Evolutionary conservation across 2,113 vertebrate species (phyloP).

Genomic region (Pterocles orientalis): DNA sequence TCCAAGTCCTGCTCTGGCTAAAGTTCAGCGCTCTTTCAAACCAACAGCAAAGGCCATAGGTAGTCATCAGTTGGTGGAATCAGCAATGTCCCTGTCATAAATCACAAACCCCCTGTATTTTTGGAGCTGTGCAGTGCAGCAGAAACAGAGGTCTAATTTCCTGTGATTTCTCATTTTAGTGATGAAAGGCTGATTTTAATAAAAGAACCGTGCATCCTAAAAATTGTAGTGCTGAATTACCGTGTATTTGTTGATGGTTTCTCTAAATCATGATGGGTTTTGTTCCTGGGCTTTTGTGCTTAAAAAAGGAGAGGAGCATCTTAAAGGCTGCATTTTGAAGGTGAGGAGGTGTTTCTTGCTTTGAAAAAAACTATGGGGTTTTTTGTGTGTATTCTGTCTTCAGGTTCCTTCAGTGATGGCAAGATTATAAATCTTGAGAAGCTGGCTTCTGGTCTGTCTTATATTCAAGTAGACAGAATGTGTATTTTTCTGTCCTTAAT

Average conservation of each 20-base stretch:
- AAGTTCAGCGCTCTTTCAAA: conserved; percentile 42
- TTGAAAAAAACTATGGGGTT: not conserved
- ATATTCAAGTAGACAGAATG: not conserved
- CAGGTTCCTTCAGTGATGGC: not conserved
- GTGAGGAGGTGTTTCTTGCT: not conserved
- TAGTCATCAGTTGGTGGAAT: conserved; percentile 38
- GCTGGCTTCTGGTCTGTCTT: not conserved
- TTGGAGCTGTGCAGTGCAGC: conserved; percentile 8
- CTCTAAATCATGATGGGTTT: conserved; percentile 42
- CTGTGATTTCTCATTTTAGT: conserved; percentile 62
- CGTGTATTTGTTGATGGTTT: conserved; percentile 56
- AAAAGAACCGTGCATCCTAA: conserved; percentile 48
- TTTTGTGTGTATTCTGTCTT: not conserved
- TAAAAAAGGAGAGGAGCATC: conserved; percentile 26
- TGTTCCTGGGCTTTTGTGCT: conserved; percentile 5
- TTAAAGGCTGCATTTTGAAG: not conserved
- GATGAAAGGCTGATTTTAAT: conserved; percentile 59
- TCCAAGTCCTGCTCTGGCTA: conserved; percentile 16
- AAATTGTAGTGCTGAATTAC: conserved; percentile 22
- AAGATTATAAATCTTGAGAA: not conserved
- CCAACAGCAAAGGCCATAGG: conserved; percentile 45
- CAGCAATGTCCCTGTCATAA: conserved; percentile 17
- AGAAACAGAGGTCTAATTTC: conserved; percentile 58
- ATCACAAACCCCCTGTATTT: not conserved
- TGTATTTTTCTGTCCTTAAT: not conserved